Percentiles rank a stretch among this genome's conserved stretches.
phyloP scores from a whole-genome alignment of 2,113 vertebrate genomes.

The Rhadina sibilatrix region DNA sequence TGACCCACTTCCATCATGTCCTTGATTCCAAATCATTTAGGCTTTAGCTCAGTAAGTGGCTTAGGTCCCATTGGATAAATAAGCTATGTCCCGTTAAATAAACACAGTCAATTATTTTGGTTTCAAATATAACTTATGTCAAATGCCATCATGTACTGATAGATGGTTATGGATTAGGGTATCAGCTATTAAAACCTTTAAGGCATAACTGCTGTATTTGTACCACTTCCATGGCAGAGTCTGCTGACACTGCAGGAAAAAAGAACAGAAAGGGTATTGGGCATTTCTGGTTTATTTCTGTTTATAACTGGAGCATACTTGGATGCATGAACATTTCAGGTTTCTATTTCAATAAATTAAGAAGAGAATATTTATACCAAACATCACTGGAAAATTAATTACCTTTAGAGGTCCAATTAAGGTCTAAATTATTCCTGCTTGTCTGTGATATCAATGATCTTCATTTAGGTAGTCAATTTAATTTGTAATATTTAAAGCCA shows the following conservation, averaged over 20 bases:
- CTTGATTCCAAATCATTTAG: background rate
- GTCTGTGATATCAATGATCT: background rate
- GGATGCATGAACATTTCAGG: background rate
- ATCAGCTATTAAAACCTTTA: background rate
- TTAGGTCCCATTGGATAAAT: background rate
- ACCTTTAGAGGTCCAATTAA: slow-evolving; percentile 20
- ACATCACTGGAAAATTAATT: slow-evolving; percentile 37
- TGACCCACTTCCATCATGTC: background rate
- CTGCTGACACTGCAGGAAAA: background rate
- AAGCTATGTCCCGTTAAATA: background rate
- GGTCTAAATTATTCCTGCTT: slow-evolving; percentile 28
- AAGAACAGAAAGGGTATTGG: background rate
- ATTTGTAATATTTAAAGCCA: slow-evolving; percentile 30
- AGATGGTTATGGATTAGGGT: background rate
- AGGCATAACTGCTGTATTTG: background rate
- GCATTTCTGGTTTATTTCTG: background rate
- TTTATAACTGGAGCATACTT: background rate
- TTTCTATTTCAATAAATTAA: slow-evolving; percentile 18
- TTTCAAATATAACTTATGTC: background rate
- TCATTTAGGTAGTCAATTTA: slow-evolving; percentile 20
- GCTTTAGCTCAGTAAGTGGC: background rate
- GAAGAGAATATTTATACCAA: slow-evolving; percentile 24
- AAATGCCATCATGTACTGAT: background rate
- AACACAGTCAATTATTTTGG: background rate
- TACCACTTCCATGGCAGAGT: background rate